Conservation (phyloP, 1,140 invertebrate species). For the Metaphire vulgaris region DNA sequence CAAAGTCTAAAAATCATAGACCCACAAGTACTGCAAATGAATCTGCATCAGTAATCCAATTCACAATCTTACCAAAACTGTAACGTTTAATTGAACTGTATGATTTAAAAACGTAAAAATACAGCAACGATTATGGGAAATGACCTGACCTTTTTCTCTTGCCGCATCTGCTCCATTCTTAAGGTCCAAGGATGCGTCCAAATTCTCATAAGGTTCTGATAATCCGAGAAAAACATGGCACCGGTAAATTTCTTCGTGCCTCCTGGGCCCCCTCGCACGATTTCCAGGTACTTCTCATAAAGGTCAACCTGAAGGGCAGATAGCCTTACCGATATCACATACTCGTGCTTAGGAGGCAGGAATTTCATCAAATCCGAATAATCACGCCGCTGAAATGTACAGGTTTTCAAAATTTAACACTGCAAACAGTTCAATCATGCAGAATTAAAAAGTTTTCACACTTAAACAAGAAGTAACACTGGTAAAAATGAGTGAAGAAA, state of each 20-base stretch:
- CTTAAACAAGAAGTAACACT: no score
- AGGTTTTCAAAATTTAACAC: conserved; percentile 1
- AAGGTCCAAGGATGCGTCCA: conserved; percentile 92
- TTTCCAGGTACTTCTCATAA: conserved; percentile 59
- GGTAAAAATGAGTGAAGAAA: no score
- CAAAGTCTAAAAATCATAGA: not conserved
- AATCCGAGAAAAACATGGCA: conserved; percentile 70
- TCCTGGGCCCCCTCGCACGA: conserved; percentile 18
- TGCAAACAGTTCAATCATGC: no score
- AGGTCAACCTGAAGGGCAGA: conserved; percentile 74
- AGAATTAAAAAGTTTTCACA: no score
- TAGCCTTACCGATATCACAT: conserved; percentile 79
- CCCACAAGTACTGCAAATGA: no score
- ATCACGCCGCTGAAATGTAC: conserved; percentile 69
- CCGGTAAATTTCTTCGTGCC: conserved; percentile 10
- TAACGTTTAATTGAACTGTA: no score
- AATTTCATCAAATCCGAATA: conserved; percentile 84
- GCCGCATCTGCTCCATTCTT: conserved; percentile 57
- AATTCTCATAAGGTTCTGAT: conserved; percentile 75
- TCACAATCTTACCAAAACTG: no score
- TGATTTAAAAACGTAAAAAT: no score
- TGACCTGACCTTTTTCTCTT: conserved; percentile 55
- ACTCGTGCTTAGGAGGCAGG: conserved; percentile 89
- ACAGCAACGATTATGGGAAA: no score
- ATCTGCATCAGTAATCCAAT: no score